These are phyloP conservation scores for Brachyistius frenatus DNA, from an alignment of 2,113 vertebrate genomes.

Conservation along the genomic window DNA sequence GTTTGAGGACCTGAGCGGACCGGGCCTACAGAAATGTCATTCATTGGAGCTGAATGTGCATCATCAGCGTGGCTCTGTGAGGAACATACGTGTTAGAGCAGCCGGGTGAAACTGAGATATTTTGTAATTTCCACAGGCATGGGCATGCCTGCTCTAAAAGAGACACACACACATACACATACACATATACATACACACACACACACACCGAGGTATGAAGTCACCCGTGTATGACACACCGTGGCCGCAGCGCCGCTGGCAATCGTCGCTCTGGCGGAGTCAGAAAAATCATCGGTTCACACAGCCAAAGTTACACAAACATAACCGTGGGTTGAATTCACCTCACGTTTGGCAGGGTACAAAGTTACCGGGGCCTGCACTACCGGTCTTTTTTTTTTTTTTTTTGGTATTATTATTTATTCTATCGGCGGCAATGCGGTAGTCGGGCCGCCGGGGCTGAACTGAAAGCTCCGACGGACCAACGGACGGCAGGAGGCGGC, in stretches of 20 bases:
- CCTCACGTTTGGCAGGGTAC: not conserved
- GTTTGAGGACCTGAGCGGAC: not conserved
- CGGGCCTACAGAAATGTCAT: conserved; percentile 13
- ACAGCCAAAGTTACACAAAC: not conserved
- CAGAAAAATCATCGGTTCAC: conserved; percentile 28
- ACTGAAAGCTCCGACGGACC: conserved; percentile 57
- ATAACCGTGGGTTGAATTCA: not conserved
- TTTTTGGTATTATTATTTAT: not conserved
- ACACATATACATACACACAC: conserved; percentile 15
- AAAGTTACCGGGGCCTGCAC: conserved; percentile 47
- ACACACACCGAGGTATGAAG: conserved; percentile 65
- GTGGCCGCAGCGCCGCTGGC: conserved; percentile 48
- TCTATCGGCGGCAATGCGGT: conserved; percentile 71
- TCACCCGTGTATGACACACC: conserved; percentile 72
- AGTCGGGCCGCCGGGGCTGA: conserved; percentile 65
- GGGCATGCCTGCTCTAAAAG: conserved; percentile 8
- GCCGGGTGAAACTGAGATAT: not conserved
- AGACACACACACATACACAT: conserved; percentile 18
- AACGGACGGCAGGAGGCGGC: conserved; percentile 49
- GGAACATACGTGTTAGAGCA: not conserved
- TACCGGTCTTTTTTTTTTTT: conserved; percentile 3
- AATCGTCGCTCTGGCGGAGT: conserved; percentile 15
- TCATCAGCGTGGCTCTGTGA: not conserved
- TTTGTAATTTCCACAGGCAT: conserved; percentile 9
- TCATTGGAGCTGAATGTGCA: conserved; percentile 13